These are phyloP conservation scores for Hydrotaea diabolus DNA, from an alignment of 2,888 invertebrate species.

Conservation along the genomic window DNA sequence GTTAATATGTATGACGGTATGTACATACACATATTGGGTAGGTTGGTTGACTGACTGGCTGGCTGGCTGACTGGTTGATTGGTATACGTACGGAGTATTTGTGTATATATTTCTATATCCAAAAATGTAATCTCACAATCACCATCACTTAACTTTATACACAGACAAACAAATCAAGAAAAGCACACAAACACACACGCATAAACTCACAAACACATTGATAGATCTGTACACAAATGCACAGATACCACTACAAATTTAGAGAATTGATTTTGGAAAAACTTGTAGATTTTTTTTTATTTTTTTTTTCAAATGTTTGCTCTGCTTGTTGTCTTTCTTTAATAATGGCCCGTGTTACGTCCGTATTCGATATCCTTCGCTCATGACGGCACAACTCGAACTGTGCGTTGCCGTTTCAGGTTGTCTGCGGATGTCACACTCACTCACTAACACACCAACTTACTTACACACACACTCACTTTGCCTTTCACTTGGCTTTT, in stretches of 20 bases:
- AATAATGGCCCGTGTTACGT: constrained; percentile 19
- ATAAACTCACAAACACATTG: not conserved
- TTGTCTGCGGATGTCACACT: constrained; percentile 35
- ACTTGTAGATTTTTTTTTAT: constrained; percentile 15
- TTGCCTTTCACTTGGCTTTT: constrained; percentile 48
- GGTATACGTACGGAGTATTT: not conserved
- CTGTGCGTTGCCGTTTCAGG: constrained; percentile 53
- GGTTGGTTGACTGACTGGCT: no score
- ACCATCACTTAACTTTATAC: constrained; percentile 37
- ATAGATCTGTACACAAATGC: not conserved
- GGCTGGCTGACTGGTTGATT: no score
- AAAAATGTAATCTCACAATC: constrained; percentile 32
- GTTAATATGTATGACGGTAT: not conserved
- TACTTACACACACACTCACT: not conserved
- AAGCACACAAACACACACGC: not conserved
- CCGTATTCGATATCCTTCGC: constrained; percentile 56
- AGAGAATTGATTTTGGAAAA: not conserved
- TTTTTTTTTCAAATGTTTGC: not conserved
- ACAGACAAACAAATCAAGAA: constrained; percentile 14
- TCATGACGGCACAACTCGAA: constrained; percentile 66
- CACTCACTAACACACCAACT: not conserved
- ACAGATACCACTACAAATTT: constrained; percentile 4
- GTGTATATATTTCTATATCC: not conserved
- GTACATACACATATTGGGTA: not conserved
- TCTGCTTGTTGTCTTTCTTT: not conserved